Base-by-base conservation (phyloP, 2,113 vertebrate genomes). In the Daubentonia madagascariensis region DNA sequence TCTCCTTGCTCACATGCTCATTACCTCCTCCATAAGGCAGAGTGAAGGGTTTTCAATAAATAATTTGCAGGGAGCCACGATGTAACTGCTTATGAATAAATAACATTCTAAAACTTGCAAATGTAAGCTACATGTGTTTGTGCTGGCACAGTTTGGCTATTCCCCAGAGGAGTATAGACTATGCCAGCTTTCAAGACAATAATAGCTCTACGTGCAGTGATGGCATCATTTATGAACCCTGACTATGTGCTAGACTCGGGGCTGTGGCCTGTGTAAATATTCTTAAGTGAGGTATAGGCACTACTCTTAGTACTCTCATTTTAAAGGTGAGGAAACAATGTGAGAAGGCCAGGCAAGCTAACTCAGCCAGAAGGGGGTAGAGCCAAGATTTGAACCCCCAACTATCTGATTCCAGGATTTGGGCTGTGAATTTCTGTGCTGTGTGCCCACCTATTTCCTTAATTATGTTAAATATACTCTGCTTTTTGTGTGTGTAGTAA, bases 201-300 rank as follows among this genome's bases (percentile, higher is more conserved):
- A 10, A 28, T 5, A 18, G 12, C 18, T 73, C 40, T 14, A 1
- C 4, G 14, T 1, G 6, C 18, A 30, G 37, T 25, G 6, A 8
- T 4, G 6, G 18, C 40, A 16, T 8, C 28, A 40, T 14, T 52
- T 13, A 12, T 1, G 0, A 37, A 25, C 37, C 9, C 67, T 10
- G 22, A 43, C n/a, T 48, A 5, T 9, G 10, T 40, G 17, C 65
- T 93, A 22, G 52, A 32, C 23, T 0, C 0, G 0, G 22, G 54
- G 43, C 32, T 4, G 0, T 25, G 11, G 61, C 18, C 85, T 63
- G 8, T 6, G 0, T 22, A 63, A 40, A 57, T 5, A 0, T 10
- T 14, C 0, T 1, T 14, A 8, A 68, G 14, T 5, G 43, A 50
- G 43, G 25, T 1, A 17, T 1, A 20, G 28, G 22, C 37, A 1